Conservation (phyloP, 2,113 vertebrate genomes). For the Dascyllus trimaculatus region DNA sequence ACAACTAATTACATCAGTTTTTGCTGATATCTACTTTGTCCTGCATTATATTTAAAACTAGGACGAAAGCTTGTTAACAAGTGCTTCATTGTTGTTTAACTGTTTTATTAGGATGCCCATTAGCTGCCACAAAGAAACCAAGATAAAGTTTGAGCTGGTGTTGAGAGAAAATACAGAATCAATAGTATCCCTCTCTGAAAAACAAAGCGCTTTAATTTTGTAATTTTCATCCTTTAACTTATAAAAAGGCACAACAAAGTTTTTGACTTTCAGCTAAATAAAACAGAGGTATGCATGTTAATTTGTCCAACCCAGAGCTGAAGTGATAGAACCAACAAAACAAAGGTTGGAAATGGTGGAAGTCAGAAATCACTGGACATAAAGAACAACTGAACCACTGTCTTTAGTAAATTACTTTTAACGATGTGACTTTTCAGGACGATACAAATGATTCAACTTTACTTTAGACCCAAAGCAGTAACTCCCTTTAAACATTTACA, state of each 20-base stretch:
- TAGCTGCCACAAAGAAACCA: constrained; percentile 17
- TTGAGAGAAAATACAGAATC: constrained; percentile 20
- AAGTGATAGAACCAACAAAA: neutral
- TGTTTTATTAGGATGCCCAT: constrained; percentile 28
- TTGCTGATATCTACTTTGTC: too few relatives aligned
- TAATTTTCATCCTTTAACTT: constrained; percentile 18
- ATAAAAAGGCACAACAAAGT: neutral
- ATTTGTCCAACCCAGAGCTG: neutral
- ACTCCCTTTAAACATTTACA: too few relatives aligned
- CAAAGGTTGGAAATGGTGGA: neutral
- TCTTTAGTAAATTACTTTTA: too few relatives aligned
- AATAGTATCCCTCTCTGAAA: constrained; percentile 18
- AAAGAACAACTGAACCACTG: too few relatives aligned
- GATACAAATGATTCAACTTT: too few relatives aligned
- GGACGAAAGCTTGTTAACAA: neutral
- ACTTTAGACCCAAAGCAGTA: too few relatives aligned
- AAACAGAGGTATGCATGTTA: neutral
- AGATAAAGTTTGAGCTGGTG: neutral
- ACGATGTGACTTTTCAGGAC: too few relatives aligned
- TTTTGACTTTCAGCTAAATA: neutral
- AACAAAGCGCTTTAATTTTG: neutral
- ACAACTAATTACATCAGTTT: too few relatives aligned
- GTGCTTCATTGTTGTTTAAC: neutral
- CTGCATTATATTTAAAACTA: neutral
- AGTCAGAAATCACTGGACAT: too few relatives aligned